A percentile compares a stretch with the other conserved stretches of the same genome.
Conservation (phyloP, 2,113 vertebrate genomes). For the Microtus oregoni region DNA sequence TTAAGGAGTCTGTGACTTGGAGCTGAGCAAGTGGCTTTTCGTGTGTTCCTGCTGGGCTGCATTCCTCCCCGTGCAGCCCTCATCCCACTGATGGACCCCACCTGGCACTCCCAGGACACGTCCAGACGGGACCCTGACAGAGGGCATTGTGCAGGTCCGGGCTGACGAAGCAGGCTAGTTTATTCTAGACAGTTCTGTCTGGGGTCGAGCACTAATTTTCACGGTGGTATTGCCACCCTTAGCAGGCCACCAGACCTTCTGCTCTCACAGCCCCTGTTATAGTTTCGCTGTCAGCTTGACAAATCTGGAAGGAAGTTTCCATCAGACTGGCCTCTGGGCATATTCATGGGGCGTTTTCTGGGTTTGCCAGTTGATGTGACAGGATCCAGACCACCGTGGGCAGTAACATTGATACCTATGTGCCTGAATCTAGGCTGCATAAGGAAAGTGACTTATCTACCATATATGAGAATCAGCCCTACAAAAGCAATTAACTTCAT, state of each 20-base stretch:
- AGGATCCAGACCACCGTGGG: not conserved
- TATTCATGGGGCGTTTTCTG: not conserved
- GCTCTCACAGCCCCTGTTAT: not conserved
- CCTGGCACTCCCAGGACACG: not conserved
- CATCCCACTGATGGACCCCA: not conserved
- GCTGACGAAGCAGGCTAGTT: not conserved
- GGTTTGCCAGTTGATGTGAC: not conserved
- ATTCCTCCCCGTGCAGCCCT: not conserved
- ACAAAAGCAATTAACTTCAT: not conserved
- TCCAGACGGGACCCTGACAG: rapidly evolving
- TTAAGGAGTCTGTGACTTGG: not conserved
- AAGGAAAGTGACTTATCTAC: not conserved
- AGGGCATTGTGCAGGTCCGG: not conserved
- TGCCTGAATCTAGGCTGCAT: not conserved
- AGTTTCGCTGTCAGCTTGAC: not conserved
- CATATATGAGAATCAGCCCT: not conserved
- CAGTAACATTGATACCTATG: not conserved
- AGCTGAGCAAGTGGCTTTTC: not conserved
- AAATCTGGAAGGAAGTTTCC: not conserved
- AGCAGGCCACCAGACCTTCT: not conserved
- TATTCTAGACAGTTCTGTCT: not conserved
- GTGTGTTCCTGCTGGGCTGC: not conserved
- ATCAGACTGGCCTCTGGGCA: not conserved
- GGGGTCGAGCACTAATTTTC: not conserved
- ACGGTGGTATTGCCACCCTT: not conserved